These are phyloP conservation scores for Xerus rutilus DNA, from an alignment of 2,797 vertebrate genomes.

Conservation along the genomic window DNA sequence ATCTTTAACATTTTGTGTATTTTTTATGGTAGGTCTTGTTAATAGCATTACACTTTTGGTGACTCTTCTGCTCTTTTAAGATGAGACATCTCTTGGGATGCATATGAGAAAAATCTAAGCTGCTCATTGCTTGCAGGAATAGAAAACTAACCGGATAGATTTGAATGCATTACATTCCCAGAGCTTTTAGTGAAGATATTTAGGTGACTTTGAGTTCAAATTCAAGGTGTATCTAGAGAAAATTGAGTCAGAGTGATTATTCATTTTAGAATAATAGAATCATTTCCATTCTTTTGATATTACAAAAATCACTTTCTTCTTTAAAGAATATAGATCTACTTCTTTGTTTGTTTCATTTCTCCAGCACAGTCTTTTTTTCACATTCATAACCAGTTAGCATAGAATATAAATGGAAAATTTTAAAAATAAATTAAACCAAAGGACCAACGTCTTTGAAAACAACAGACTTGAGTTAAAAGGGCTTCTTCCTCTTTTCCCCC, in stretches of 20 bases:
- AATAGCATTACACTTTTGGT: slow-evolving; percentile 80
- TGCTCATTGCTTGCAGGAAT: slow-evolving; percentile 71
- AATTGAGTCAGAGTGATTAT: slow-evolving; percentile 55
- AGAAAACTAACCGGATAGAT: slow-evolving; percentile 64
- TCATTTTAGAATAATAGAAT: slow-evolving; percentile 69
- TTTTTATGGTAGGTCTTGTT: slow-evolving; percentile 73
- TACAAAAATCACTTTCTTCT: slow-evolving; percentile 42
- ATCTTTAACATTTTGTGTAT: slow-evolving; percentile 82
- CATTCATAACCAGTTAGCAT: slow-evolving; percentile 36
- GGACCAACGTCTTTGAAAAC: slow-evolving; percentile 47
- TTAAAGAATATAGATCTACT: slow-evolving; percentile 22
- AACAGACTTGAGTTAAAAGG: slow-evolving; percentile 60
- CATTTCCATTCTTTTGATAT: slow-evolving; percentile 35
- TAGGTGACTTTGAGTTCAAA: slow-evolving; percentile 74
- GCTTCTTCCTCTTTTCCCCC: slow-evolving; percentile 28
- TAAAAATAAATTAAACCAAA: slow-evolving; percentile 53
- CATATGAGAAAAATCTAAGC: slow-evolving; percentile 78
- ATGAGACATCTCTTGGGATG: slow-evolving; percentile 70
- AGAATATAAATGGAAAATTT: slow-evolving; percentile 57
- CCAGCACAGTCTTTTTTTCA: background rate
- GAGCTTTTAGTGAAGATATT: slow-evolving; percentile 74
- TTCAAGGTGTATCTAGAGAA: slow-evolving; percentile 49
- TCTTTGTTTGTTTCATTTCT: slow-evolving; percentile 56
- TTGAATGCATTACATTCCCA: slow-evolving; percentile 60
- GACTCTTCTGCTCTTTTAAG: slow-evolving; percentile 81